phyloP scores from a whole-genome alignment of 1,140 invertebrate genomes.

The Drosophila willistoni region DNA sequence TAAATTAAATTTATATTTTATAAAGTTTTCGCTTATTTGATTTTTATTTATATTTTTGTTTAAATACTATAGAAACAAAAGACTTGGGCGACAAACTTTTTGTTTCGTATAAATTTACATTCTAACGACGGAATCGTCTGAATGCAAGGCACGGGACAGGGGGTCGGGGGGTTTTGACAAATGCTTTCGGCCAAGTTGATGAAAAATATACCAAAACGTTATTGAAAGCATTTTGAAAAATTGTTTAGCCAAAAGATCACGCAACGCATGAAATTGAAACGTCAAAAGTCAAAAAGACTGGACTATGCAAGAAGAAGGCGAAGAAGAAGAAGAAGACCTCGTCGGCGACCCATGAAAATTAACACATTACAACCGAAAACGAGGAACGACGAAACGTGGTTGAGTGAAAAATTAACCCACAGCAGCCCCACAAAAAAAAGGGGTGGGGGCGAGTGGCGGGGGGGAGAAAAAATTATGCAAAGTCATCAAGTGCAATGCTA shows the following conservation, averaged over 20 bases:
- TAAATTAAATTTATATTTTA: neutral
- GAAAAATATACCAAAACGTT: constrained; percentile 35
- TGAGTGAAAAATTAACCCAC: constrained; percentile 76
- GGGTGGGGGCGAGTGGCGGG: too few species aligned
- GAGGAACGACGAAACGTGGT: constrained; percentile 52
- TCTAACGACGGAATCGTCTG: too few species aligned
- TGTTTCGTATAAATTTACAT: neutral
- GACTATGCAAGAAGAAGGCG: too few species aligned
- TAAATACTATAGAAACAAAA: constrained; percentile 29
- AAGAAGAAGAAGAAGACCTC: constrained; percentile 3
- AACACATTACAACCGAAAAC: constrained; percentile 62
- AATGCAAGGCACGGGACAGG: too few species aligned
- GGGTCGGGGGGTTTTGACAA: constrained; percentile 32
- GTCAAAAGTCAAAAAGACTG: constrained; percentile 50
- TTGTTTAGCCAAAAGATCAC: constrained; percentile 43
- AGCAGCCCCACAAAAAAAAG: constrained; percentile 31
- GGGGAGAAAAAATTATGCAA: constrained; percentile 63
- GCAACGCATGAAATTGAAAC: constrained; percentile 67
- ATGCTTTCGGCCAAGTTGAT: constrained; percentile 38
- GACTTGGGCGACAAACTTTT: constrained; percentile 47
- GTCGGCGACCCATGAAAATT: constrained; percentile 57
- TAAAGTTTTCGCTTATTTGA: neutral
- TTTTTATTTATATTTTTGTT: neutral
- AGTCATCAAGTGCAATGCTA: constrained; percentile 78
- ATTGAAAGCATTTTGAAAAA: constrained; percentile 50